Percentiles rank a stretch among this genome's conserved stretches.
phyloP scores from a whole-genome alignment of 2,797 vertebrate species.

The Moxostoma hubbsi region DNA sequence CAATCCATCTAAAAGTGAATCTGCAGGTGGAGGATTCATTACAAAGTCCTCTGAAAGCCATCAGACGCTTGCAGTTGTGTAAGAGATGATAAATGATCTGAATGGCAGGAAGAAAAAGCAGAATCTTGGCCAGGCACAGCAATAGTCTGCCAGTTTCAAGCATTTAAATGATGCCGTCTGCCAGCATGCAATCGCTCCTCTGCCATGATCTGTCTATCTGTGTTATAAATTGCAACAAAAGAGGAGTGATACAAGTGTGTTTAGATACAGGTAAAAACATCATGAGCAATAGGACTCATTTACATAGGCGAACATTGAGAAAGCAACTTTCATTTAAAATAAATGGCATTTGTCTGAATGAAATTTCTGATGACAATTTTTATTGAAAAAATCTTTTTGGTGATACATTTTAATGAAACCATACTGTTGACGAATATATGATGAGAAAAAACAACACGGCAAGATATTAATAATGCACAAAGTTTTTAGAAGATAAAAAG shows the following conservation, averaged over 20 bases:
- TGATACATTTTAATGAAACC: no score
- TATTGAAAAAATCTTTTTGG: no score
- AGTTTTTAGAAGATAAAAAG: no score
- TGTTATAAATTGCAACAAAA: constrained; percentile 47
- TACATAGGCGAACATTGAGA: constrained; percentile 1
- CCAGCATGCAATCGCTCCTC: constrained; percentile 58
- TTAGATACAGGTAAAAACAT: constrained; percentile 14
- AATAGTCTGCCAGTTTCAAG: constrained; percentile 53
- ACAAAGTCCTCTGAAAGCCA: constrained; percentile 56
- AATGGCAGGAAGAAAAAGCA: constrained; percentile 39
- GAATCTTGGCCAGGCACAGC: constrained; percentile 55
- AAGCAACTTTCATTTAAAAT: neutral
- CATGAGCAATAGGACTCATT: neutral
- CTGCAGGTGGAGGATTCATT: constrained; percentile 63
- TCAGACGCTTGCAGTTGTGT: constrained; percentile 58
- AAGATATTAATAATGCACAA: no score
- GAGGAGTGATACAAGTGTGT: constrained; percentile 23
- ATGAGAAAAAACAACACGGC: no score
- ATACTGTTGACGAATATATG: no score
- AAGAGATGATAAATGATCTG: constrained; percentile 66
- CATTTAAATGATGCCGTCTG: constrained; percentile 56
- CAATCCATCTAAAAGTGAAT: constrained; percentile 39
- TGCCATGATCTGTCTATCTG: constrained; percentile 61
- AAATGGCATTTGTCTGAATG: no score
- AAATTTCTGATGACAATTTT: no score